A percentile compares a stretch with the other conserved stretches of the same genome.
Conservation (phyloP, 1,140 invertebrate genomes). For the Ectropis grisescens region DNA sequence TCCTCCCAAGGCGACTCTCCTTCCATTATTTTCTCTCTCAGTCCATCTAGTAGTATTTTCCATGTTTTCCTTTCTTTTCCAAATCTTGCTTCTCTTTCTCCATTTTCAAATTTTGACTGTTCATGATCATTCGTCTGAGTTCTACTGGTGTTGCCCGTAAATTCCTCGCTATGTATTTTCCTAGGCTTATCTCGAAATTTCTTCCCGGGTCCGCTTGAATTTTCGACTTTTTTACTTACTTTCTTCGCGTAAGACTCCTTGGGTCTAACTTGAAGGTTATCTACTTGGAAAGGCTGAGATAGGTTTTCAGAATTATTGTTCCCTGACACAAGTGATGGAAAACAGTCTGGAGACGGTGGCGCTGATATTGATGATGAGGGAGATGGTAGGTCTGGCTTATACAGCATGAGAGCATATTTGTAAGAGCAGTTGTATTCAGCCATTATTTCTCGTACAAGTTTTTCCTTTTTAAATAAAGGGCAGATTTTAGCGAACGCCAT, state of each 20-base stretch:
- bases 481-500: slow-evolving; percentile 12
- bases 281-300: neutral
- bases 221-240: too few relatives aligned
- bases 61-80: too few relatives aligned
- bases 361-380: neutral
- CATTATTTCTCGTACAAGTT: slow-evolving; percentile 16
- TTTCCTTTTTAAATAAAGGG: slow-evolving; percentile 19
- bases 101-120: too few relatives aligned
- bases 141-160: too few relatives aligned
- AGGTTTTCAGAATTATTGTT: neutral
- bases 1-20: too few relatives aligned
- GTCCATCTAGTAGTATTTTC: too few relatives aligned
- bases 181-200: too few relatives aligned
- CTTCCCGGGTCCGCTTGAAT: too few relatives aligned
- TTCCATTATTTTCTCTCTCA: neutral
- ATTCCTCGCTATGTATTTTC: too few relatives aligned
- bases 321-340: too few relatives aligned
- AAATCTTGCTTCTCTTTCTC: too few relatives aligned
- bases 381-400: slow-evolving; percentile 6
- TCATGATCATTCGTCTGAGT: too few relatives aligned
- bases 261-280: neutral
- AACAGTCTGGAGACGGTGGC: neutral
- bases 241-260: neutral
- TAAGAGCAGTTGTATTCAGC: slow-evolving; percentile 16
- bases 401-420: slow-evolving; percentile 11